Conservation (phyloP, 2,888 invertebrate genomes). For the Rhagium mordax region DNA sequence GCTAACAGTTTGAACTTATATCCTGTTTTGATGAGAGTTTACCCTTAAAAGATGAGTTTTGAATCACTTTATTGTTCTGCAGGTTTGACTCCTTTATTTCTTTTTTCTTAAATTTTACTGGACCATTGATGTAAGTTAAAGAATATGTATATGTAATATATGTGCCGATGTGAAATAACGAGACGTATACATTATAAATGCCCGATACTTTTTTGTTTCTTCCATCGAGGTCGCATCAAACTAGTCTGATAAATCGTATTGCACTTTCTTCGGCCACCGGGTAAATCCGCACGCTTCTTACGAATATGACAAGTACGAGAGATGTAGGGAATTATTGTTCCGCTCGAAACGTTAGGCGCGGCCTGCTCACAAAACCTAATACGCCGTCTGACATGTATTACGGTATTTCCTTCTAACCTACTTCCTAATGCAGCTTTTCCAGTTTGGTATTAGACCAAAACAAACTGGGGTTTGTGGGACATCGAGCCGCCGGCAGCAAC, state of each 20-base stretch:
- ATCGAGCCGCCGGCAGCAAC: conserved; percentile 12
- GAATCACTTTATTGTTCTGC: no score
- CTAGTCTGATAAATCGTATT: neutral
- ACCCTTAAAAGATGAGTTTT: no score
- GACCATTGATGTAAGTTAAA: no score
- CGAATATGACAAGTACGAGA: neutral
- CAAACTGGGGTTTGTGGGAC: conserved; percentile 37
- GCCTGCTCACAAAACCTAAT: conserved; percentile 25
- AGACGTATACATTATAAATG: neutral
- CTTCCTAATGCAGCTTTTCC: conserved; percentile 55
- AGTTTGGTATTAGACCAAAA: conserved; percentile 52
- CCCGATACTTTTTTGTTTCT: neutral
- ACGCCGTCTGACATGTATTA: conserved; percentile 48
- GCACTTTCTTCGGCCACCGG: neutral
- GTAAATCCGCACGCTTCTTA: conserved; percentile 1
- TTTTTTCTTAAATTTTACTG: no score
- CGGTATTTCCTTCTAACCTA: conserved; percentile 60
- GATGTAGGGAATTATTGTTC: conserved; percentile 21
- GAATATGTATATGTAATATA: no score
- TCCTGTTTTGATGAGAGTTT: no score
- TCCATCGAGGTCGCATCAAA: neutral
- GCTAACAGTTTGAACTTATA: no score
- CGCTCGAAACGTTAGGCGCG: conserved; percentile 24
- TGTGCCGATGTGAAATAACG: neutral
- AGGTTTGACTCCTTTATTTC: no score